Percentiles rank a stretch among this genome's conserved stretches.
These are phyloP conservation scores for Atrina japonica DNA, from an alignment of 2,888 invertebrate genomes.

Conservation along the genomic window DNA sequence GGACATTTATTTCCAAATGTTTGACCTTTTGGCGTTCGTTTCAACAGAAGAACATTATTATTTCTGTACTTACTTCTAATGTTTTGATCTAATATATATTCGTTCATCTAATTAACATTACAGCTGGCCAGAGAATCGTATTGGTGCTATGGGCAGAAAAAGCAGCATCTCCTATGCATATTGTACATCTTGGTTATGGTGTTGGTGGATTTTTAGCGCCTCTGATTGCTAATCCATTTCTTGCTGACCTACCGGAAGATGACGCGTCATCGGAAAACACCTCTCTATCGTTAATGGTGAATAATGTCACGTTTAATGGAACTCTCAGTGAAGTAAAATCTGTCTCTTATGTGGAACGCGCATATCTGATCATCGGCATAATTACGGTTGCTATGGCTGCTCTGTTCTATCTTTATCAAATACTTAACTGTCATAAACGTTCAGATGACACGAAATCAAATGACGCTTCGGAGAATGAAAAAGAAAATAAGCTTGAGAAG, in stretches of 20 bases:
- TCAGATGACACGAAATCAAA: background rate
- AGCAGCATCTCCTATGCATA: conserved; percentile 62
- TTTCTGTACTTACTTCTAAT: too few relatives aligned
- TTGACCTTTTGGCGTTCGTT: too few relatives aligned
- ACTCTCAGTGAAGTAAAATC: background rate
- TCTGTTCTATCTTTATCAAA: conserved; percentile 49
- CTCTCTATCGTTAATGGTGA: background rate
- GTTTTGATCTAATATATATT: too few relatives aligned
- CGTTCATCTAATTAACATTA: too few relatives aligned
- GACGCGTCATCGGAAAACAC: background rate
- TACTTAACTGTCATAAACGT: background rate
- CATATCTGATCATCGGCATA: conserved; percentile 51
- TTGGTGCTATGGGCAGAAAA: conserved; percentile 61
- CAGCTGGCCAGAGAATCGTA: conserved; percentile 64
- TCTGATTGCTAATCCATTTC: conserved; percentile 61
- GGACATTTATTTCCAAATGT: too few relatives aligned
- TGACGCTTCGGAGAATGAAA: background rate
- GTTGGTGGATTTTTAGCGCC: conserved; percentile 66
- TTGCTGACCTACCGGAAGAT: conserved; percentile 40
- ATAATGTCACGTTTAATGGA: background rate
- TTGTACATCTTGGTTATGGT: conserved; percentile 66
- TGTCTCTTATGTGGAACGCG: conserved; percentile 55
- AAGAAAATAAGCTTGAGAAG: conserved; percentile 1
- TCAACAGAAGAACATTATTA: too few relatives aligned
- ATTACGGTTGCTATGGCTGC: conserved; percentile 40